These are phyloP conservation scores for Heliconius charithonia DNA, from an alignment of 2,888 invertebrate genomes.

Conservation along the genomic window DNA sequence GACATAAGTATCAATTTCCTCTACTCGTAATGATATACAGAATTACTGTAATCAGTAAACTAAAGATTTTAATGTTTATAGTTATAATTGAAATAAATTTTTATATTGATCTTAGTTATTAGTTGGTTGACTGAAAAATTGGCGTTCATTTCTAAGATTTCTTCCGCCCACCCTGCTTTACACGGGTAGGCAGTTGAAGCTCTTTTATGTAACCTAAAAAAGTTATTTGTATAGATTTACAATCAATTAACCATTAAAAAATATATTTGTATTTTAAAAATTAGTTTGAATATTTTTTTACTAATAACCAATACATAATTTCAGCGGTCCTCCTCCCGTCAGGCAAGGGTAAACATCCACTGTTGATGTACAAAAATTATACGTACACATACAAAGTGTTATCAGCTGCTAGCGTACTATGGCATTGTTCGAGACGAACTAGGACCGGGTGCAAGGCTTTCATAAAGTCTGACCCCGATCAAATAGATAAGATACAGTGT, in stretches of 20 bases:
- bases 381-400: constrained; percentile 66
- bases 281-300: background rate
- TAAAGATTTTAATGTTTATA: background rate
- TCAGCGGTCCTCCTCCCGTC: constrained; percentile 66
- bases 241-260: no score
- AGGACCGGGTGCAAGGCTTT: constrained; percentile 71
- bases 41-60: background rate
- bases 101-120: no score
- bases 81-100: background rate
- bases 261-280: background rate
- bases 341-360: constrained; percentile 68
- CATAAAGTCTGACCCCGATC: constrained; percentile 58
- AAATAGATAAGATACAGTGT: constrained; percentile 54
- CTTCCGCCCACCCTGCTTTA: no score
- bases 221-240: no score
- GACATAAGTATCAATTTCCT: background rate
- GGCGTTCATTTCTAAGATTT: no score
- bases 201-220: no score
- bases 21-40: background rate
- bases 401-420: constrained; percentile 60
- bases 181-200: no score
- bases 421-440: constrained; percentile 69
- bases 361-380: constrained; percentile 62
- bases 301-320: constrained; percentile 35
- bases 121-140: no score